Evolutionary conservation across 2,888 invertebrate species (phyloP).

Genomic region (Agriopis marginaria): DNA sequence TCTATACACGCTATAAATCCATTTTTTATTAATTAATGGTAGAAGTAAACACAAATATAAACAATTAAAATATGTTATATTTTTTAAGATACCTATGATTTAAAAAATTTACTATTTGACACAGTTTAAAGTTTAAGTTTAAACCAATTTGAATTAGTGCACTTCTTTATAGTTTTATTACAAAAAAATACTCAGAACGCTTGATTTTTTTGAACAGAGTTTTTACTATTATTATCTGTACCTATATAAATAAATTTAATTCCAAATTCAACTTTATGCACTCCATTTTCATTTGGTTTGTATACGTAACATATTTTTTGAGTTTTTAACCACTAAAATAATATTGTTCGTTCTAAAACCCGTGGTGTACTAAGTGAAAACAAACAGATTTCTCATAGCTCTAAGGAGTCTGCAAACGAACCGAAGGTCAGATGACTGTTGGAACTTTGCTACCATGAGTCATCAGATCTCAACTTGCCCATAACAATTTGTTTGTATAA

Average conservation of each 20-base stretch:
- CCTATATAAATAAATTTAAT: background rate
- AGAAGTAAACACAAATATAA: no score
- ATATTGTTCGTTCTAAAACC: constrained; percentile 8
- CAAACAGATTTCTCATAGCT: constrained; percentile 27
- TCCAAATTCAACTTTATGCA: background rate
- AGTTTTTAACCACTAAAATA: background rate
- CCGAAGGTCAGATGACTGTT: constrained; percentile 20
- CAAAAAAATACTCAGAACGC: no score
- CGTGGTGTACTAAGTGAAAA: constrained; percentile 18
- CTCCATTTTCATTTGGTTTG: background rate
- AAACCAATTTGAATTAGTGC: no score
- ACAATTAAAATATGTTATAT: no score
- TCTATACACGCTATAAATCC: no score
- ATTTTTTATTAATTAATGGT: no score
- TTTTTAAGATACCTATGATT: no score
- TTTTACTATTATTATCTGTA: background rate
- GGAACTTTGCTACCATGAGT: constrained; percentile 17
- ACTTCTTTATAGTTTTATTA: no score
- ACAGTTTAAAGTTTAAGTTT: no score
- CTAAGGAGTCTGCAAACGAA: constrained; percentile 22
- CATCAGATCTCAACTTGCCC: constrained; percentile 17
- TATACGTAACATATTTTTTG: background rate
- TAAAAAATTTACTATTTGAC: no score
- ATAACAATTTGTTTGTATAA: constrained; percentile 1
- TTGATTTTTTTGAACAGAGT: background rate